Conservation (phyloP, 2,113 vertebrate species). For the Elgaria multicarinata region DNA sequence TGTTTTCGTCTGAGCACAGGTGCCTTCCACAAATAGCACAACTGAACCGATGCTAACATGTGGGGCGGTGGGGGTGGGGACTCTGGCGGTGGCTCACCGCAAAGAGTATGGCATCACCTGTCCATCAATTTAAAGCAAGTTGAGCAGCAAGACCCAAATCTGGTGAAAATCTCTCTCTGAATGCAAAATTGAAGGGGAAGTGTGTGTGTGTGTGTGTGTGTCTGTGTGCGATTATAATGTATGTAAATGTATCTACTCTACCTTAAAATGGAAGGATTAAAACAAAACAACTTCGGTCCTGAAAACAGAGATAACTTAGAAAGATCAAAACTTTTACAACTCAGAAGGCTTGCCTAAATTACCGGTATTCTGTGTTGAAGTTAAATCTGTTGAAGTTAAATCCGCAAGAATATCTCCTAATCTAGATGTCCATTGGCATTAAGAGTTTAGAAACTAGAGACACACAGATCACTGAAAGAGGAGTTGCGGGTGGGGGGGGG, state of each 20-base stretch:
- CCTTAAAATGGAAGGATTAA: neutral
- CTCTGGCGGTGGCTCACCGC: neutral
- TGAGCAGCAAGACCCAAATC: neutral
- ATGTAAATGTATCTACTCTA: too few relatives aligned
- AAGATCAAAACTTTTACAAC: neutral
- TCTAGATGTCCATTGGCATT: neutral
- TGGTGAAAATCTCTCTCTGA: too few relatives aligned
- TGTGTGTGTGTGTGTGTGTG: rapidly evolving
- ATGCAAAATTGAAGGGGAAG: neutral
- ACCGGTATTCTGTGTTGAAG: too few relatives aligned
- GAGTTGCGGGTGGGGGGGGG: too few relatives aligned
- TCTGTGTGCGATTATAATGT: neutral
- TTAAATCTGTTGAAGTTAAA: too few relatives aligned
- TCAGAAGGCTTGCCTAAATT: neutral
- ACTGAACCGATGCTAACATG: neutral
- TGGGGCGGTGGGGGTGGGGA: neutral
- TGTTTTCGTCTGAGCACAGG: neutral
- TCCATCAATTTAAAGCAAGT: neutral
- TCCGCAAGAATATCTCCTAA: neutral
- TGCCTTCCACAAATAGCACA: too few relatives aligned
- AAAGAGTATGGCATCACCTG: neutral
- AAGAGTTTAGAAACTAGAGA: neutral
- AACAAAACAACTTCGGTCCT: neutral
- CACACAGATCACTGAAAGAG: neutral
- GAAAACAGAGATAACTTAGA: neutral